Base-by-base conservation (phyloP, 2,888 invertebrate genomes). In the Papilio gigon region DNA sequence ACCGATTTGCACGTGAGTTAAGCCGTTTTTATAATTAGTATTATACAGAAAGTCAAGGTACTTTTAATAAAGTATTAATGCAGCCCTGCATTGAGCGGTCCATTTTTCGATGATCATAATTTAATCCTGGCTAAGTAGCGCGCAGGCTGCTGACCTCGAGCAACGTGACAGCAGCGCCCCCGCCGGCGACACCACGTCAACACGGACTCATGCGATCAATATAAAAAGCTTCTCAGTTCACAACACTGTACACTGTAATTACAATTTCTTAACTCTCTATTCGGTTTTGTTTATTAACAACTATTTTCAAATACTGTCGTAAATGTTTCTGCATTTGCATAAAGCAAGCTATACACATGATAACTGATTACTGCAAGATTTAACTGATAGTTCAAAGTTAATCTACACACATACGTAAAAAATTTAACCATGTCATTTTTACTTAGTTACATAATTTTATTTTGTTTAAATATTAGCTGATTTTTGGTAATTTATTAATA, bases 61-160 rank as follows among this genome's bases (percentile, higher is more conserved):
- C 8, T 53, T 8, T 8, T 5, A 53, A 53, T 11, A 27, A 2
- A n/a, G n/a, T n/a, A 2, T 42, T 1, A 53, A 3, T 53, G 30
- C 53, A n/a, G 9, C 53, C 40, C 37, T 60, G 35, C 8, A 33
- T 65, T 58, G 37, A 67, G 22, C 61, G 33, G 40, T 53, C 79
- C 78, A 83, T 78, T 84, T 84, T 85, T 86, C 87, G 84, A 85
- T 82, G 81, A 78, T 82, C 82, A 84, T 82, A 84, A 82, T 82
- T 83, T 86, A 85, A 86, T 86, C 82, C 83, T 76, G 72, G 73
- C 75, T 75, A 68, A 74, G 67, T 70, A 73, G 68, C 64, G 65
- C 67, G 72, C 50, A 64, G 75, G 74, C 73, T 76, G 56, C 42
- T 65, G 60, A 69, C 69, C 68, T 66, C 53, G 59, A 37, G 37